Conservation (phyloP, 1,140 invertebrate species). For the Heliothis virescens region DNA sequence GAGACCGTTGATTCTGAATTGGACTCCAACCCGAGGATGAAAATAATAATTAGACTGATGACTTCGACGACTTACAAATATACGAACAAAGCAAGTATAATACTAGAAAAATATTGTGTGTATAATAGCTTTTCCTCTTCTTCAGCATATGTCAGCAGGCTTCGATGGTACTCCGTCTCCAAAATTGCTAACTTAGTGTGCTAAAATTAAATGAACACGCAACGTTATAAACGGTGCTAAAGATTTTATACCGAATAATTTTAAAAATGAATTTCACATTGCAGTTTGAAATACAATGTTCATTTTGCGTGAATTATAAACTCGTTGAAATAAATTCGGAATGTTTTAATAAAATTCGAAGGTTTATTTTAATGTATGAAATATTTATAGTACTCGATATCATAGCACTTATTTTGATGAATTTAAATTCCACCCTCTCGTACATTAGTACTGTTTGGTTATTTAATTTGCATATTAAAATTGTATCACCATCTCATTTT, state of each 20-base stretch:
- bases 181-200: not conserved
- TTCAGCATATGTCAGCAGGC: not conserved
- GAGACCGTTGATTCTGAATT: too few relatives aligned
- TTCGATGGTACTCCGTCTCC: not conserved
- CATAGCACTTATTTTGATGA: not conserved
- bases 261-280: too few relatives aligned
- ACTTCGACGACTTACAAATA: too few relatives aligned
- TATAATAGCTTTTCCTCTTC: not conserved
- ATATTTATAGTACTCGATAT: constrained; percentile 15
- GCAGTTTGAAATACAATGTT: too few relatives aligned
- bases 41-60: too few relatives aligned
- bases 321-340: not conserved
- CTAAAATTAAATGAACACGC: not conserved
- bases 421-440: not conserved
- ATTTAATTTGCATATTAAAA: constrained; percentile 49
- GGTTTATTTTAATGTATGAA: not conserved
- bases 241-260: too few relatives aligned
- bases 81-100: too few relatives aligned
- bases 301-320: not conserved
- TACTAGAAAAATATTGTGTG: too few relatives aligned
- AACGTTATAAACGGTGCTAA: not conserved
- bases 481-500: constrained; percentile 60
- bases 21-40: not conserved
- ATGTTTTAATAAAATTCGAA: not conserved
- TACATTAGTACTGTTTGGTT: constrained; percentile 29